Evolutionary conservation across 1,140 invertebrate genomes (phyloP).

Genomic region (Drosophila rhopaloa): DNA sequence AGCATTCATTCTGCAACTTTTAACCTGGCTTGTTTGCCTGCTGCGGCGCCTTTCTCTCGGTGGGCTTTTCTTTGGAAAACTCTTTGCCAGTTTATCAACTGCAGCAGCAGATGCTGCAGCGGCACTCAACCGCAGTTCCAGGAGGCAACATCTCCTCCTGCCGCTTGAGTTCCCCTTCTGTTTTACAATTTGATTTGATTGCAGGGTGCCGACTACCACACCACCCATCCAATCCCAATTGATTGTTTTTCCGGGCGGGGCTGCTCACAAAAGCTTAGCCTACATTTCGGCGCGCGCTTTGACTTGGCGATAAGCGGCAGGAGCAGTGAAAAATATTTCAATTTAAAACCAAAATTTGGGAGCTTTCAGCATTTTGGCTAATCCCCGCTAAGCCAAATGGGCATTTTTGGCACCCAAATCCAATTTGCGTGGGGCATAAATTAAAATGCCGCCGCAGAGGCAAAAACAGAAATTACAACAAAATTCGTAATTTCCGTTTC

Average conservation of each 20-base stretch:
- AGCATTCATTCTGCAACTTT: constrained; percentile 42
- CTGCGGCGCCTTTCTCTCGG: constrained; percentile 3
- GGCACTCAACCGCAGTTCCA: constrained; percentile 19
- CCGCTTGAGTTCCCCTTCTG: constrained; percentile 13
- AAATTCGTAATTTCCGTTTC: constrained; percentile 72
- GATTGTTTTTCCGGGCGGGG: constrained; percentile 41
- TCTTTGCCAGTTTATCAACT: constrained; percentile 69
- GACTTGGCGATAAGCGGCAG: constrained; percentile 29
- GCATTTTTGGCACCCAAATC: constrained; percentile 61
- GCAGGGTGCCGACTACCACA: background rate
- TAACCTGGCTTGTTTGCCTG: constrained; percentile 34
- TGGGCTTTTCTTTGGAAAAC: constrained; percentile 29
- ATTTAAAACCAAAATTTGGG: constrained; percentile 26
- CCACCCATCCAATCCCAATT: constrained; percentile 18
- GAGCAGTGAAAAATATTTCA: constrained; percentile 42
- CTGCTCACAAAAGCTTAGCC: constrained; percentile 65
- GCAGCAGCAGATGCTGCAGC: constrained; percentile 40
- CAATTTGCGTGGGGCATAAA: constrained; percentile 68
- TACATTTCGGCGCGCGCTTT: constrained; percentile 62
- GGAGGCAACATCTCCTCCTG: background rate
- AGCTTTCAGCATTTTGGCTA: constrained; percentile 53
- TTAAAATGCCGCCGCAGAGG: constrained; percentile 59
- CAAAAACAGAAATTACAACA: constrained; percentile 30
- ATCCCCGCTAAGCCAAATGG: constrained; percentile 75
- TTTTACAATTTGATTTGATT: constrained; percentile 32